Base-by-base conservation (phyloP, 2,113 vertebrate species). In the Centropus unirufus region DNA sequence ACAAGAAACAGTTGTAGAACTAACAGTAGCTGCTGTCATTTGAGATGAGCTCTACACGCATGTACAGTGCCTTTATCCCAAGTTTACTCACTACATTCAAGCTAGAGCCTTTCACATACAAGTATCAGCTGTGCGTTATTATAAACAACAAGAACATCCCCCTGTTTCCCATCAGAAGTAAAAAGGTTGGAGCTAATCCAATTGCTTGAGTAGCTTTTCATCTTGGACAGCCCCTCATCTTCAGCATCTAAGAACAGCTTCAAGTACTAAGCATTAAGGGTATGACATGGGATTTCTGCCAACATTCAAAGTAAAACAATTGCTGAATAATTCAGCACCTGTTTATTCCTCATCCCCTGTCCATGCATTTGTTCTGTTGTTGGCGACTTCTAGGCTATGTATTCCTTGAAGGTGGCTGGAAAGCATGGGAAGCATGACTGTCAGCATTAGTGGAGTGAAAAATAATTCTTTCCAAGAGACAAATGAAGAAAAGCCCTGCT, bases 401-500 rank as follows among this genome's bases (percentile, higher is more conserved):
- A 72, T 49, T 69, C 19, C 89, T 74, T 79, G 49, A 75, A 76
- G 70, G 47, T 46, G 27, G 42, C 2, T 64, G 36, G 36, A 36
- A 36, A 36, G 36, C 36, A 36, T n/a, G 17, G 67, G 32, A 87
- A 89, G 29, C 22, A 55, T 6, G 51, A 73, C 75, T 86, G 72
- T 77, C 81, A 91, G 63, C 30, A 88, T 54, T 67, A 90, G 21
- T 61, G 34, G n/a, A 74, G 32, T 54, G 72, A 93, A 95, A 93
- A 90, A 74, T 61, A 94, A 95, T 63, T 94, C 78, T 34, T 94
- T 83, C 63, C 67, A 88, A 91, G 63, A 47, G 74, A 87, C 51
- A 95, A 91, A 93, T 73, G 62, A 93, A 95, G 79, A 95, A 95
- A 88, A 59, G 21, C 8, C 79, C 79, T 57, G 76, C 75, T 93